These are phyloP conservation scores for Entomyzon cyanotis DNA, from an alignment of 2,113 vertebrate species.

Conservation along the genomic window DNA sequence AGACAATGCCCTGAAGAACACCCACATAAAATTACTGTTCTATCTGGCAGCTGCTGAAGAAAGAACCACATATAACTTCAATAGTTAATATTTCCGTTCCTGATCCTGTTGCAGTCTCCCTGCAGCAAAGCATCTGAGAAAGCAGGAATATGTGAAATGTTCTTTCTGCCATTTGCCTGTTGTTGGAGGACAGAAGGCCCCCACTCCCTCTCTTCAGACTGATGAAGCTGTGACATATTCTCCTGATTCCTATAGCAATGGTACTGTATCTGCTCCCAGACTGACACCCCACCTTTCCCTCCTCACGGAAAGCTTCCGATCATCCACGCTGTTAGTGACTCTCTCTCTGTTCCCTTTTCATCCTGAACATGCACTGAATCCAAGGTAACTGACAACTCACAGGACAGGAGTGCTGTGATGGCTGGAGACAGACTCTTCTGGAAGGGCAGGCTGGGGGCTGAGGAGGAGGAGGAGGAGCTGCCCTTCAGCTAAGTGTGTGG, in stretches of 20 bases:
- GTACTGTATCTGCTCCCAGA: not conserved
- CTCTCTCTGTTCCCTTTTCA: not conserved
- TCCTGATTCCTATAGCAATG: not conserved
- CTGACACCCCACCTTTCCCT: not conserved
- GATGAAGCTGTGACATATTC: not conserved
- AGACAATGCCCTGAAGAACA: not conserved
- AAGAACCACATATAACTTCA: not conserved
- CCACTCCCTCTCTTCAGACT: not conserved
- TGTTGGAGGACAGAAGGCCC: not conserved
- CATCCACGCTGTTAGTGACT: accelerated
- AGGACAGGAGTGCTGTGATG: accelerated
- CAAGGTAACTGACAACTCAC: not conserved
- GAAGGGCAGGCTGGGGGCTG: not conserved
- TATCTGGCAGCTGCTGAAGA: not conserved
- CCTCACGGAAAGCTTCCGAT: not conserved
- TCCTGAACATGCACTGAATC: not conserved
- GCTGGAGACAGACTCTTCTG: not conserved
- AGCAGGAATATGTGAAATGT: not conserved
- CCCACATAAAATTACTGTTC: not conserved
- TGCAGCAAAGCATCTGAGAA: not conserved
- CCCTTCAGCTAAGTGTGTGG: accelerated
- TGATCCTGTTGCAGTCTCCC: not conserved
- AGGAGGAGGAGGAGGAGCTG: not conserved
- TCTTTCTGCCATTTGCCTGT: not conserved
- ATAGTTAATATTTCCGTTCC: not conserved